Percentiles rank a stretch among this genome's conserved stretches.
phyloP scores from a whole-genome alignment of 2,113 vertebrate species.

The Microtus montanus region DNA sequence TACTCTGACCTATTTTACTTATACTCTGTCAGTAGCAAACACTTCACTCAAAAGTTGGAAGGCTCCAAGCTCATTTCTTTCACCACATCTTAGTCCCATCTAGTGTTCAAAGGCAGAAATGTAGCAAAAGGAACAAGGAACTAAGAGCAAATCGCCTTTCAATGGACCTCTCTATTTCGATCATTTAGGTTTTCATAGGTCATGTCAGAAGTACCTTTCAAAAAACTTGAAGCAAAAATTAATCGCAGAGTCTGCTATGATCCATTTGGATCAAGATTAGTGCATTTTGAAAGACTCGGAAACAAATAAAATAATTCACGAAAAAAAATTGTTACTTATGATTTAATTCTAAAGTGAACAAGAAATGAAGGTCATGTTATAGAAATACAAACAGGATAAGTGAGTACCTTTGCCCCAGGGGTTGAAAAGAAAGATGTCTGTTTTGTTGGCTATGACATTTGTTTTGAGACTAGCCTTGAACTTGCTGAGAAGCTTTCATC shows the following conservation, averaged over 20 bases:
- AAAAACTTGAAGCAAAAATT: neutral
- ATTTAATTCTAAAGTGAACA: neutral
- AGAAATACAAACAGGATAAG: neutral
- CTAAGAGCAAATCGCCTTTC: neutral
- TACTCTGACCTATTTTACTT: neutral
- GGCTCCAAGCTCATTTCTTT: neutral
- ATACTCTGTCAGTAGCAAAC: neutral
- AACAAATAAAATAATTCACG: neutral
- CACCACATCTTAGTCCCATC: conserved; percentile 83
- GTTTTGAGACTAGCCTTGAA: neutral
- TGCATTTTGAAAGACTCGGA: neutral
- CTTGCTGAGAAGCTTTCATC: neutral
- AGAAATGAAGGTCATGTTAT: conserved; percentile 18
- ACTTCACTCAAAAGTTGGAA: conserved; percentile 13
- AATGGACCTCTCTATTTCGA: neutral
- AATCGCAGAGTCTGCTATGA: neutral
- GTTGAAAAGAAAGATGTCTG: neutral
- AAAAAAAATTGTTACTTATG: neutral
- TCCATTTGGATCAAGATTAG: neutral
- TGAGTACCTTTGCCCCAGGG: neutral
- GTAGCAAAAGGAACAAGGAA: conserved; percentile 60
- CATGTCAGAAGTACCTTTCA: neutral
- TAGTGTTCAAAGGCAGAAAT: conserved; percentile 82
- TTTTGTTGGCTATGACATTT: neutral
- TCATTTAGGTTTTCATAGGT: neutral